Evolutionary conservation across 2,888 invertebrate species (phyloP).

Genomic region (Octonoba sinensis): DNA sequence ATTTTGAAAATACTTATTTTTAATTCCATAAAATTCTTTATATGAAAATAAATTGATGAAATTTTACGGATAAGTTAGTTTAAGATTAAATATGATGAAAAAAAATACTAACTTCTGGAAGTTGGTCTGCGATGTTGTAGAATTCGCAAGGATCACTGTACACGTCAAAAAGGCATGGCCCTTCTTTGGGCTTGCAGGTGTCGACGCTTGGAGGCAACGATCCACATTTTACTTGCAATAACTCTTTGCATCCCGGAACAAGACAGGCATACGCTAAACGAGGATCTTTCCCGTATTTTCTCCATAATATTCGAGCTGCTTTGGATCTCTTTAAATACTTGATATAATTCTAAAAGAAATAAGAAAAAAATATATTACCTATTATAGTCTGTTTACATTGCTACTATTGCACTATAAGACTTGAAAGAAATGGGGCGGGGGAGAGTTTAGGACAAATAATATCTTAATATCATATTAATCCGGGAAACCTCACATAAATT

Average conservation of each 20-base stretch:
- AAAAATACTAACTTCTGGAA: constrained; percentile 51
- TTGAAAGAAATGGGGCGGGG: no score
- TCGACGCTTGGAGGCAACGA: constrained; percentile 40
- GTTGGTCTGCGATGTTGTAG: constrained; percentile 61
- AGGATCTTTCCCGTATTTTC: constrained; percentile 53
- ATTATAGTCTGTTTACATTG: no score
- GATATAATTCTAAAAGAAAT: constrained; percentile 26
- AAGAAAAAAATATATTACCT: neutral
- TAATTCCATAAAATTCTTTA: no score
- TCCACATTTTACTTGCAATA: constrained; percentile 42
- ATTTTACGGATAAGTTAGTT: neutral
- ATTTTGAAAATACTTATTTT: no score
- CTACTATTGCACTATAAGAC: no score
- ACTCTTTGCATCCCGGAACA: constrained; percentile 21
- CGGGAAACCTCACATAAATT: no score
- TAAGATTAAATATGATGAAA: neutral
- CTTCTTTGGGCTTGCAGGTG: constrained; percentile 77
- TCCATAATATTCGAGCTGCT: constrained; percentile 43
- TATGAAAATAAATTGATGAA: no score
- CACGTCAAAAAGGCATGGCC: constrained; percentile 86
- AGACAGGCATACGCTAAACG: constrained; percentile 21
- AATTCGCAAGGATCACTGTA: constrained; percentile 86
- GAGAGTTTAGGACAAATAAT: no score
- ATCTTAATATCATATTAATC: no score
- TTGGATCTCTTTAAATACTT: constrained; percentile 49